Evolutionary conservation across 2,888 invertebrate species (phyloP).

Genomic region (Chymomyza procnemis): DNA sequence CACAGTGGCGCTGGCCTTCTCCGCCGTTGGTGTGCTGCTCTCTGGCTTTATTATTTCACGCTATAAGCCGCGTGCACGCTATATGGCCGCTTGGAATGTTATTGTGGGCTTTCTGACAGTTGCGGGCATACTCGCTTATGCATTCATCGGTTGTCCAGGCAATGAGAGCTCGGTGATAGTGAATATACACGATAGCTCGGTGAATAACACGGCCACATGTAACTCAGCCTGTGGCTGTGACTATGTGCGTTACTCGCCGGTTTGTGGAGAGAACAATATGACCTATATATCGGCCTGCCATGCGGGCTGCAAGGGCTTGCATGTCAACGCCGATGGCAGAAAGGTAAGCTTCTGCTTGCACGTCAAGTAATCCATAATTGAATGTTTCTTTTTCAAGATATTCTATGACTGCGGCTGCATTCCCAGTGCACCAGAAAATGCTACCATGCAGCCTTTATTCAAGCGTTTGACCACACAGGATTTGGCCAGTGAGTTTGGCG

Average conservation of each 20-base stretch:
- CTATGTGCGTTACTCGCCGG: constrained; percentile 86
- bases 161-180: constrained; percentile 80
- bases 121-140: constrained; percentile 82
- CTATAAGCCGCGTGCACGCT: constrained; percentile 83
- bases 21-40: constrained; percentile 84
- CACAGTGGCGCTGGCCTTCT: constrained; percentile 84
- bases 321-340: constrained; percentile 76
- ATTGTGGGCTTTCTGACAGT: constrained; percentile 83
- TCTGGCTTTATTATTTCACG: constrained; percentile 84
- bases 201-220: constrained; percentile 78
- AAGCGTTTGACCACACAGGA: constrained; percentile 63
- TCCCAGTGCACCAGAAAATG: constrained; percentile 44
- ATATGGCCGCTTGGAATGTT: constrained; percentile 85
- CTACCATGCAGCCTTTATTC: constrained; percentile 49
- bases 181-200: constrained; percentile 73
- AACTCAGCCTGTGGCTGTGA: constrained; percentile 84
- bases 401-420: constrained; percentile 76
- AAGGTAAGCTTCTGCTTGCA: constrained; percentile 70
- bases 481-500: constrained; percentile 36
- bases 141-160: constrained; percentile 83
- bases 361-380: not conserved
- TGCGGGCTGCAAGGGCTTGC: constrained; percentile 84
- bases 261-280: constrained; percentile 83
- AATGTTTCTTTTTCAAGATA: constrained; percentile 43
- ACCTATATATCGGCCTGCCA: constrained; percentile 89